phyloP scores from a whole-genome alignment of 2,113 vertebrate genomes.

The Thamnophis sirtalis region DNA sequence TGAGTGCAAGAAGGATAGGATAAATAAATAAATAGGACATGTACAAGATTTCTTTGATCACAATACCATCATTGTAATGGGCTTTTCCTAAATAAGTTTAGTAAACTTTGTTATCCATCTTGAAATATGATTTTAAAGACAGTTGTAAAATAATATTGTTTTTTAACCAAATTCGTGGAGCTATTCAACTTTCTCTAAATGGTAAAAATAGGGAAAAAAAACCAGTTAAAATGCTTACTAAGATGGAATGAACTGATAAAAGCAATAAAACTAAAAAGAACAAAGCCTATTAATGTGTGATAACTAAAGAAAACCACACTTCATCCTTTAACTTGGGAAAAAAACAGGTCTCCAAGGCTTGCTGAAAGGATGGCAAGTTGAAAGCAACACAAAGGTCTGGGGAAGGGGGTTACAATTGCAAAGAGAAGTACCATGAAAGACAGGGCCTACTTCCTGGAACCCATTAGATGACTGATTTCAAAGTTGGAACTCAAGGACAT shows the following conservation, averaged over 20 bases:
- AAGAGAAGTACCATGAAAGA: background rate
- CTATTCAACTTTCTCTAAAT: background rate
- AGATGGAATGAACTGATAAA: background rate
- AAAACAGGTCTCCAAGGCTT: background rate
- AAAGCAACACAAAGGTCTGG: background rate
- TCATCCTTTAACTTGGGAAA: background rate
- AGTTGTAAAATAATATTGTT: background rate
- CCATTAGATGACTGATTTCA: background rate
- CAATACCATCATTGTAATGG: background rate
- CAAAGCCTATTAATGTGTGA: background rate
- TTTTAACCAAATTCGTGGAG: background rate
- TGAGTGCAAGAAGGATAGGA: background rate
- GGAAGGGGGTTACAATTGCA: background rate
- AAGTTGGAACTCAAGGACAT: background rate
- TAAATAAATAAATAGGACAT: background rate
- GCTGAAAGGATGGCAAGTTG: background rate
- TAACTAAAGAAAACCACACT: background rate
- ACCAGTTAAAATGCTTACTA: background rate
- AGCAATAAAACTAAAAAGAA: background rate
- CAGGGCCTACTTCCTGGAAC: background rate
- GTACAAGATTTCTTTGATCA: background rate
- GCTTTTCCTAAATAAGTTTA: background rate
- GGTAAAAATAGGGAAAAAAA: background rate
- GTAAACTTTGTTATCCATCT: background rate
- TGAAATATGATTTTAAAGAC: background rate